Evolutionary conservation across 2,113 vertebrate genomes (phyloP).

Genomic region (Potamarius usumacintae): DNA sequence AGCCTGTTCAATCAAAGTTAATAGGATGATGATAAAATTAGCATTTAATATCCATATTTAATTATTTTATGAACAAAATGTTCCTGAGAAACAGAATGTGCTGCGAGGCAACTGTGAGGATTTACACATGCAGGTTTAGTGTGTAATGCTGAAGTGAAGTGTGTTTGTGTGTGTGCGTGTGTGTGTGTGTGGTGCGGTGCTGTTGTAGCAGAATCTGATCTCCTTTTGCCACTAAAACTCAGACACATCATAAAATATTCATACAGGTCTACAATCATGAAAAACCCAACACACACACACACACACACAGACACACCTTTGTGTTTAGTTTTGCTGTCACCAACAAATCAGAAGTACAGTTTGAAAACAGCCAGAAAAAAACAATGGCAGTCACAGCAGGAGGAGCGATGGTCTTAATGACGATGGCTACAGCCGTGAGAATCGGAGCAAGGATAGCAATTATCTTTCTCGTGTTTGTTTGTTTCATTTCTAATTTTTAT

Average conservation of each 20-base stretch:
- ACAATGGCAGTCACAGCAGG: neutral
- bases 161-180: conserved; percentile 1
- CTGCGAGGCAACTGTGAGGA: neutral
- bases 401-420: neutral
- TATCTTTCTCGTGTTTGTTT: too few species aligned
- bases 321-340: neutral
- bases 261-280: conserved; percentile 73
- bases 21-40: neutral
- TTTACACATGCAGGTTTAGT: neutral
- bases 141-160: neutral
- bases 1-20: neutral
- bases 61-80: neutral
- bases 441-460: neutral
- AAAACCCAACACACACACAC: conserved; percentile 67
- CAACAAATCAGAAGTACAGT: neutral
- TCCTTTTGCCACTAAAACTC: conserved; percentile 68
- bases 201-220: conserved; percentile 78
- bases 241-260: conserved; percentile 78
- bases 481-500: too few species aligned
- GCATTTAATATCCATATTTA: neutral
- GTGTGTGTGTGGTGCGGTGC: conserved; percentile 48
- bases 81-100: neutral
- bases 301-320: neutral
- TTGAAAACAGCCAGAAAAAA: neutral
- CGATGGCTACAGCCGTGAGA: neutral